Evolutionary conservation across 2,888 invertebrate species (phyloP), one percentile per base, ranked within the genome.

Genomic region (Eucera pruinosa): DNA sequence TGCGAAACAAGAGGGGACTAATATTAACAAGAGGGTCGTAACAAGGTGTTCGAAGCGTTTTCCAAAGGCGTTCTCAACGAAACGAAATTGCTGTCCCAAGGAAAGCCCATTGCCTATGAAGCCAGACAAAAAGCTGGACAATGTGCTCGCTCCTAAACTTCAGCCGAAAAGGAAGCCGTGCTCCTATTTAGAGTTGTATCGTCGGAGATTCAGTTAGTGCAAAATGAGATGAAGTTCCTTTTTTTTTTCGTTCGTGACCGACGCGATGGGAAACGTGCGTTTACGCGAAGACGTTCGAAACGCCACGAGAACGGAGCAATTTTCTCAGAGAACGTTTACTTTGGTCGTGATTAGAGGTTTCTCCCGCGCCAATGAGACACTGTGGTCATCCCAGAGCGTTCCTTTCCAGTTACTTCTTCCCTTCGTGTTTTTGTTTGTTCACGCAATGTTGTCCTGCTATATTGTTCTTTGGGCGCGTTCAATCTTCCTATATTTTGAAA

Each of bases 161-260:
- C 65, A 55, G 13, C 52, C 23, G 23, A 45, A 71, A 30, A 80
- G 73, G 66, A 87, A 83, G 65, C 72, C 82, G 23, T 75, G 73
- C 48, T 88, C 88, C 23, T 89, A 90, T 72, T 82, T 87, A 84
- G 86, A 89, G 65, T 83, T 86, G 66, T 84, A 90, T 81, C 85
- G 75, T 27, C 86, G 82, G 27, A 87, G 80, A 78, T 72, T 78
- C 69, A 74, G 82, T 85, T 85, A 85, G 84, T 85, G 30, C n/a
- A 25, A 64, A 77, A 81, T 48, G 54, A 71, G 61, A 75, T 61
- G 70, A 71, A 39, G 60, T 64, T 64, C 25, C 36, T 73, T 23
- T n/a, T 75, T 20, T 65, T 74, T 54, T 47, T 30, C 20, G 60
- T 36, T 57, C 43, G 76, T 74, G 65, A 60, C 61, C 66, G 62